These are phyloP conservation scores for Listronotus oregonensis DNA, from an alignment of 1,140 invertebrate genomes.

Conservation along the genomic window DNA sequence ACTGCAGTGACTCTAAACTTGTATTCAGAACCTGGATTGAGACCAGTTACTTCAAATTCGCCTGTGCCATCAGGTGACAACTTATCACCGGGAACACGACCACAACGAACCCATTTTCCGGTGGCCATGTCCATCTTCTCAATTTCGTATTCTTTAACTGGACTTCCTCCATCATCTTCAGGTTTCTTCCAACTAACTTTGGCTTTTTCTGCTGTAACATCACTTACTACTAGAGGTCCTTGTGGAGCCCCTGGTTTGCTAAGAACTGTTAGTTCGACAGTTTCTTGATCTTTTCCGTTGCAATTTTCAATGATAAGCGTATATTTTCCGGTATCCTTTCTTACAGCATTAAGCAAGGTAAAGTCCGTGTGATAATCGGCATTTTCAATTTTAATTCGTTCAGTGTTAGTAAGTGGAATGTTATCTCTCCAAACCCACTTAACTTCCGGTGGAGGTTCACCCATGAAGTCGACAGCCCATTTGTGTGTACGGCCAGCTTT, in stretches of 20 bases:
- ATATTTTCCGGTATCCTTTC: conserved; percentile 91
- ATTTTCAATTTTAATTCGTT: conserved; percentile 88
- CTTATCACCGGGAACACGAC: conserved; percentile 74
- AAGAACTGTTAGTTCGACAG: conserved; percentile 89
- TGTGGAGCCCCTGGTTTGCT: conserved; percentile 84
- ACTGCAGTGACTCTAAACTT: conserved; percentile 95
- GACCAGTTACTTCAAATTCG: conserved; percentile 86
- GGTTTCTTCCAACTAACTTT: conserved; percentile 90
- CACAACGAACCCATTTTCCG: conserved; percentile 88
- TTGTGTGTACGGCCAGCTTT: conserved; percentile 90
- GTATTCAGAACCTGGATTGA: conserved; percentile 91
- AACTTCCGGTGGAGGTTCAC: conserved; percentile 86
- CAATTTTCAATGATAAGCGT: conserved; percentile 87
- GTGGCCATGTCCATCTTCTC: conserved; percentile 92
- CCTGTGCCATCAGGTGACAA: conserved; percentile 62
- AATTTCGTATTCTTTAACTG: conserved; percentile 92
- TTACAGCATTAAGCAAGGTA: conserved; percentile 76
- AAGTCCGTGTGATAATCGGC: conserved; percentile 91
- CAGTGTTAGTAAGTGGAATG: conserved; percentile 78
- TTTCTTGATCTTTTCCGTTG: conserved; percentile 87
- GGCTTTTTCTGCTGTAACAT: conserved; percentile 85
- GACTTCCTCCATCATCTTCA: conserved; percentile 90
- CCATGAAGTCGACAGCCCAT: conserved; percentile 88
- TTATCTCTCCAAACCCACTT: conserved; percentile 87
- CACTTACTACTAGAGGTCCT: conserved; percentile 86